Evolutionary conservation across 2,113 vertebrate species (phyloP), one percentile per base, ranked within the genome.

Genomic region (Tamias sibiricus): DNA sequence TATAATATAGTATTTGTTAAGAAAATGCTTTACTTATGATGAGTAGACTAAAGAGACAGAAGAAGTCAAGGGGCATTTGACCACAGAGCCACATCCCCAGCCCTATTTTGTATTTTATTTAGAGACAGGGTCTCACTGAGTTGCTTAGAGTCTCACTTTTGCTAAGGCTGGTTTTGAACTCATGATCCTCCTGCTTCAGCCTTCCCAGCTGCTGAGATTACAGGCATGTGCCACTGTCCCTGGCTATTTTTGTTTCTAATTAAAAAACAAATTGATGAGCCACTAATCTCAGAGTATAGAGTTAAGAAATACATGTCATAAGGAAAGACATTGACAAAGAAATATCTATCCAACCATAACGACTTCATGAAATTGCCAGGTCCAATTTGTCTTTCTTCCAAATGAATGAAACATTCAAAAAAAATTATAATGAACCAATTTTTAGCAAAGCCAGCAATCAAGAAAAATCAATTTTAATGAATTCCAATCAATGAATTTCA

Each of bases 281-380:
- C 22, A 40, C 11, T 85, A 52, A 94, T 68, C 49, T 49, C 44
- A 76, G 82, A 54, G 28, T 64, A 80, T 69, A 95, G 12, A 37
- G 79, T 35, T 40, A 85, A 82, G 49, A 92, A 85, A 95, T 69
- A 9, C 35, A 52, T 35, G 77, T 91, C 62, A 72, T 81, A 77
- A 86, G 28, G 47, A 95, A 86, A 86, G 86, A 82, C 35, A 90
- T 42, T 86, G 74, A 90, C 40, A 62, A 77, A 69, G 6, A 84
- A 69, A 75, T 35, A 49, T 7, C 22, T 72, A n/a, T 87, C 24
- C 30, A 94, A 62, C 19, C 10, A 57, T 12, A 72, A 80, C 35
- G 40, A 90, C 16, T 40, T 80, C 22, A 44, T 44, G 26, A 82
- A 90, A 14, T 77, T 42, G 37, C 40, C 68, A 87, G 7, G 24